These are phyloP conservation scores for Arrhopalites spinosus DNA, from an alignment of 2,888 invertebrate genomes.

Conservation along the genomic window DNA sequence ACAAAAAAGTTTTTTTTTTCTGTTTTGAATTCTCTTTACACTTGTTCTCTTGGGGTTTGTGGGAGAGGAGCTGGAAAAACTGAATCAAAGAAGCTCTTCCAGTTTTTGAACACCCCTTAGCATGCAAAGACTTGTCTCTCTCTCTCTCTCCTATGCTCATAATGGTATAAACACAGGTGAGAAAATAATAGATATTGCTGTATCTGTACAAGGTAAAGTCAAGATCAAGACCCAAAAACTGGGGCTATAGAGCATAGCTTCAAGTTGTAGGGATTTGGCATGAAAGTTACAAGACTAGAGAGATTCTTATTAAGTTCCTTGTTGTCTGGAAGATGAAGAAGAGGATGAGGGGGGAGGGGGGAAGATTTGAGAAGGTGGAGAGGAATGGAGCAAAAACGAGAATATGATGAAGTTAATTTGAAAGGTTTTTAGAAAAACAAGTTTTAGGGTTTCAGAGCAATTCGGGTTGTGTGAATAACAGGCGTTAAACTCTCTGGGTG, in stretches of 20 bases:
- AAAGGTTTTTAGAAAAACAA: slow-evolving; percentile 46
- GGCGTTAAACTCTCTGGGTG: not conserved
- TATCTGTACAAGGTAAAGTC: too few species aligned
- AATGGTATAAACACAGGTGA: not conserved
- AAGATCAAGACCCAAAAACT: too few species aligned
- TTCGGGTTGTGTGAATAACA: slow-evolving; percentile 34
- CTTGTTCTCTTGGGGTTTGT: not conserved
- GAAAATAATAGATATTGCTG: too few species aligned
- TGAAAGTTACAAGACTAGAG: not conserved
- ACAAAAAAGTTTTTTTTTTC: too few species aligned
- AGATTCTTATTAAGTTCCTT: not conserved
- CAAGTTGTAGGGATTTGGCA: not conserved
- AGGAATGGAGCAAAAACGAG: slow-evolving; percentile 23
- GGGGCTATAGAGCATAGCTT: too few species aligned
- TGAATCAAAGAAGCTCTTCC: too few species aligned
- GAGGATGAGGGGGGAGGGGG: not conserved
- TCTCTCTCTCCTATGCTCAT: slow-evolving; percentile 1
- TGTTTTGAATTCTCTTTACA: too few species aligned
- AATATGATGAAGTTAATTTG: slow-evolving; percentile 43
- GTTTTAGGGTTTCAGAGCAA: slow-evolving; percentile 33
- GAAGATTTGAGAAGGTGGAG: not conserved
- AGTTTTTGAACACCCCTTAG: too few species aligned
- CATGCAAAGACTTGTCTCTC: not conserved
- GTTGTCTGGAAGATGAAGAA: too few species aligned
- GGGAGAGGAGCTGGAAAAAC: too few species aligned